A percentile compares a stretch with the other conserved stretches of the same genome.
Evolutionary conservation across 2,113 vertebrate genomes (phyloP).

Genomic region (Pangasianodon gigas): DNA sequence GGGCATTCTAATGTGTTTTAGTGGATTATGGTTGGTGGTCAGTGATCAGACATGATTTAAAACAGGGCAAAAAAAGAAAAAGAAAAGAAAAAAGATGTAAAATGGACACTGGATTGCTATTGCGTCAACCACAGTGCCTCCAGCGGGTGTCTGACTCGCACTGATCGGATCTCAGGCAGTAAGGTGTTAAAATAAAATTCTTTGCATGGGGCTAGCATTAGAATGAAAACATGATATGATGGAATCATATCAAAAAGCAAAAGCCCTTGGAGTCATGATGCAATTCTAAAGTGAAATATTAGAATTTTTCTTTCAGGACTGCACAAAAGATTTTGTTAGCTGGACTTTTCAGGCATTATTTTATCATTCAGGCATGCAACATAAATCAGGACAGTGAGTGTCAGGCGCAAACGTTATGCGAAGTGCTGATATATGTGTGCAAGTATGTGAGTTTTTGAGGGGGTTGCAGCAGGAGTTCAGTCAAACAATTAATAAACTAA

Average conservation of each 20-base stretch:
- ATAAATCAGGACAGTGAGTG: neutral
- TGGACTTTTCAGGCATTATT: neutral
- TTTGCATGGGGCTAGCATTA: neutral
- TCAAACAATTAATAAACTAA: neutral
- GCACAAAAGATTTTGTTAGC: neutral
- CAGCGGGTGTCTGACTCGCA: neutral
- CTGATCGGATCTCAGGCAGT: neutral
- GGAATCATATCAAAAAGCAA: neutral
- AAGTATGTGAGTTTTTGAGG: neutral
- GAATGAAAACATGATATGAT: neutral
- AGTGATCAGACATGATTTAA: neutral
- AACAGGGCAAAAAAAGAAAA: neutral
- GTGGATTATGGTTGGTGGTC: neutral
- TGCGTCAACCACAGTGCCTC: neutral
- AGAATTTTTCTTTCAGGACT: neutral
- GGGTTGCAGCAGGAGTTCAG: neutral
- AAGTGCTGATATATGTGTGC: neutral
- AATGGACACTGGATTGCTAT: neutral
- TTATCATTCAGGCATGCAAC: neutral
- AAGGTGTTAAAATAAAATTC: neutral
- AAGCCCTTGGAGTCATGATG: neutral
- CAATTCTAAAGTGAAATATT: neutral
- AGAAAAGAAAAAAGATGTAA: neutral
- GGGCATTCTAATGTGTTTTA: neutral
- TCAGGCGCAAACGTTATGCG: neutral